phyloP scores from a whole-genome alignment of 2,888 invertebrate genomes.

The Drosophila tanythrix region DNA sequence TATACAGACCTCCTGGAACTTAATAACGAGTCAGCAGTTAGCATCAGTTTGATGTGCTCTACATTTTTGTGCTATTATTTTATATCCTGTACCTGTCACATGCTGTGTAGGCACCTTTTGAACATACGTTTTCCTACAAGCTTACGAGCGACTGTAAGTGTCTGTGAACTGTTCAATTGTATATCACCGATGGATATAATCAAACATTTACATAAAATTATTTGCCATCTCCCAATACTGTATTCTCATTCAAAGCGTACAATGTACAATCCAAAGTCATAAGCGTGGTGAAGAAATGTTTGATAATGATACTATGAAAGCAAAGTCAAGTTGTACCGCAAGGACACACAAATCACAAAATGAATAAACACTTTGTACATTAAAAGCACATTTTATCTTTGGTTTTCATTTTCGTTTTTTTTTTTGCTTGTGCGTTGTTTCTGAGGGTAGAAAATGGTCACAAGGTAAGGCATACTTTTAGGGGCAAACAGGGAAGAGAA shows the following conservation, averaged over 20 bases:
- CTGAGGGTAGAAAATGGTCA: neutral
- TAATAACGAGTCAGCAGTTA: conserved; percentile 39
- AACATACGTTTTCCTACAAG: neutral
- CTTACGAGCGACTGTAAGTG: neutral
- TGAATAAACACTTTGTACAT: neutral
- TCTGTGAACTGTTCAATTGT: neutral
- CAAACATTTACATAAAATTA: neutral
- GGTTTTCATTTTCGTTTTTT: neutral
- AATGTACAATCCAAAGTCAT: neutral
- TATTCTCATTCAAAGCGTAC: neutral
- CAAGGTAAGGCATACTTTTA: neutral
- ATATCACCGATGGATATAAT: neutral
- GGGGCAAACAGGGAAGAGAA: neutral
- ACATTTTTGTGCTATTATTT: neutral
- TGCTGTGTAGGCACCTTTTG: neutral
- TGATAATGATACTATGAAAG: neutral
- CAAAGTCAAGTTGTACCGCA: neutral
- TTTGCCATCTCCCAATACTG: neutral
- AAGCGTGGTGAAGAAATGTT: neutral
- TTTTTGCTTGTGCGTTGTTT: neutral
- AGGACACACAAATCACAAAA: neutral
- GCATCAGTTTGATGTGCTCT: conserved; percentile 17
- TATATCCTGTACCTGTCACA: neutral
- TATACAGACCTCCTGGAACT: conserved; percentile 2
- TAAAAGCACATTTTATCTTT: neutral